phyloP scores from a whole-genome alignment of 35 echinoderm and acorn worm species.

The Chiridota heheva region DNA sequence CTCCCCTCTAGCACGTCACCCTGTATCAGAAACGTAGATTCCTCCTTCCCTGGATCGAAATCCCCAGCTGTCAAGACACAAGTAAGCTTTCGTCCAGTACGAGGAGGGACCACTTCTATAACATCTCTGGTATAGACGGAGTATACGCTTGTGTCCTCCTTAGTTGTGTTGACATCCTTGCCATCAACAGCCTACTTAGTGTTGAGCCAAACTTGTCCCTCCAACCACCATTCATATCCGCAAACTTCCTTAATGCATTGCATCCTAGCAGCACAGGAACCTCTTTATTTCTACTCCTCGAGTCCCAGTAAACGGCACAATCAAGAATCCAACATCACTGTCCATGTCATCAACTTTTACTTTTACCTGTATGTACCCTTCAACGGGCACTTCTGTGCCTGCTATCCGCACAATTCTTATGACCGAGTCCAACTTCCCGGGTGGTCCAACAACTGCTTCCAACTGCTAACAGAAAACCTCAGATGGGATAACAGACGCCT shows the following conservation, averaged over 20 bases:
- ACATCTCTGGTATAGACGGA: conserved; percentile 14
- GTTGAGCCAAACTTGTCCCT: conserved; percentile 1
- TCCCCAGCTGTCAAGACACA: no score
- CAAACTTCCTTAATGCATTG: conserved; percentile 16
- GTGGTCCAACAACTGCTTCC: conserved; percentile 1
- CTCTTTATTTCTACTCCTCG: not conserved
- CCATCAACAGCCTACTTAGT: not conserved
- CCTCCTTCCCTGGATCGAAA: not conserved
- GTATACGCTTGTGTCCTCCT: not conserved
- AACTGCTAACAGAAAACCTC: conserved; percentile 37
- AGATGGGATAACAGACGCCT: conserved; percentile 48
- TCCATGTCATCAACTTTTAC: conserved; percentile 1
- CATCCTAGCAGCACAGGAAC: conserved; percentile 49
- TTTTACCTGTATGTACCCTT: conserved; percentile 37
- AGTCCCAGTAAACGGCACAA: not conserved
- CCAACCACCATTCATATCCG: not conserved
- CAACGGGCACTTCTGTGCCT: conserved; percentile 18
- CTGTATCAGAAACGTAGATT: not conserved
- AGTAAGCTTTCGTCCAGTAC: not conserved
- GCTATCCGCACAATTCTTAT: conserved; percentile 36
- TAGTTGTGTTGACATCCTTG: not conserved
- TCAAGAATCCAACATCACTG: not conserved
- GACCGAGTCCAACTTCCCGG: not conserved
- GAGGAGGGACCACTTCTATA: not conserved
- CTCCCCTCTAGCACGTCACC: not conserved